A percentile compares a stretch with the other conserved stretches of the same genome.
phyloP scores from a whole-genome alignment of 2,888 invertebrate genomes.

The Mythimna loreyi region DNA sequence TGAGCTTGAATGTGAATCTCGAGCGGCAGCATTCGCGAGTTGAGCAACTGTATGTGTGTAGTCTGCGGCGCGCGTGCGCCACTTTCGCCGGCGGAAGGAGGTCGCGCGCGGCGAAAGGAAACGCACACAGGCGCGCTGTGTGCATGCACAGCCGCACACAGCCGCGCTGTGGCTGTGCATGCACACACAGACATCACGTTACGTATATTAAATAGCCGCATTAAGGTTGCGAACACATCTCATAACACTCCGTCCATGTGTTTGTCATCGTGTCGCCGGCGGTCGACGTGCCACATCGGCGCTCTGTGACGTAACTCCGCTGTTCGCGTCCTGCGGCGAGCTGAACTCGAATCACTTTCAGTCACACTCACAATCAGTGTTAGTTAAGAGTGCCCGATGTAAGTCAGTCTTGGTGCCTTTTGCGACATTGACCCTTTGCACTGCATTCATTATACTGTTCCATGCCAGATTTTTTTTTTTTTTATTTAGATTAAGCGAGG shows the following conservation, averaged over 20 bases:
- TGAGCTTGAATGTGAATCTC: constrained; percentile 3
- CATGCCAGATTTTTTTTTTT: too few relatives aligned
- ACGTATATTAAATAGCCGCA: constrained; percentile 50
- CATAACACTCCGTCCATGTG: constrained; percentile 34
- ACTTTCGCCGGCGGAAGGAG: constrained; percentile 76
- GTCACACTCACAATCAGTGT: background rate
- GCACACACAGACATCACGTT: constrained; percentile 31
- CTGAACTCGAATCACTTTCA: constrained; percentile 6
- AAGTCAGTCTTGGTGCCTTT: background rate
- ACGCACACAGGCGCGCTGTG: constrained; percentile 58
- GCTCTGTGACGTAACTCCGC: constrained; percentile 26
- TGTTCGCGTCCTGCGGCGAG: background rate
- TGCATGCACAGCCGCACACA: constrained; percentile 16
- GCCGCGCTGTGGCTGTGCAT: constrained; percentile 10
- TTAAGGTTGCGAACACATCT: constrained; percentile 47
- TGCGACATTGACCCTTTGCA: background rate
- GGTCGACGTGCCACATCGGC: constrained; percentile 32
- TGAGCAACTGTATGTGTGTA: constrained; percentile 49
- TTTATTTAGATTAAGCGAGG: too few relatives aligned
- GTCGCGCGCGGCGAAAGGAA: constrained; percentile 75
- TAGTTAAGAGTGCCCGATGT: background rate
- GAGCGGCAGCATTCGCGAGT: constrained; percentile 20
- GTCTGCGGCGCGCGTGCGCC: constrained; percentile 55
- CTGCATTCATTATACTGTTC: background rate
- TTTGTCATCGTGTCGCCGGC: background rate